Percentiles rank a stretch among this genome's conserved stretches.
These are phyloP conservation scores for rabbit (Oryctolagus cuniculus) DNA, from an alignment of 2,113 vertebrate species.

Conservation along the genomic window DNA sequence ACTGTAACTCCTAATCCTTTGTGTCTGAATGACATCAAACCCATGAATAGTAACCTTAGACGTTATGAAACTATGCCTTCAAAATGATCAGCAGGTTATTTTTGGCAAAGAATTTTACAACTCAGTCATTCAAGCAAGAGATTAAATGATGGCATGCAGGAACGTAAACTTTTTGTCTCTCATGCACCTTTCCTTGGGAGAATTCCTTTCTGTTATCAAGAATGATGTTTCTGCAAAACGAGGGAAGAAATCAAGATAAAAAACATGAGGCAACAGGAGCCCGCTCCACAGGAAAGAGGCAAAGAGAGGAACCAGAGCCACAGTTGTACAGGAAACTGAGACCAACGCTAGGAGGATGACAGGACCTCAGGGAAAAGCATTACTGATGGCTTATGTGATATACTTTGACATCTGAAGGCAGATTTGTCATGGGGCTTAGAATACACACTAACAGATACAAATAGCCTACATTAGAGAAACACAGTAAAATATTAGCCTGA, in stretches of 20 bases:
- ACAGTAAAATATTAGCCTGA: conserved; percentile 15
- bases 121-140: not conserved
- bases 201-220: not conserved
- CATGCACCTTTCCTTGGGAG: not conserved
- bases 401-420: not conserved
- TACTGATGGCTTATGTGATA: not conserved
- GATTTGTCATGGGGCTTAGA: not conserved
- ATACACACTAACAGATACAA: not conserved
- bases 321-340: not conserved
- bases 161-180: not conserved
- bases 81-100: not conserved
- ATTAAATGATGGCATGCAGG: not conserved
- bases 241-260: conserved; percentile 16
- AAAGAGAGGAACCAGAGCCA: not conserved
- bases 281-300: not conserved
- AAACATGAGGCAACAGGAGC: not conserved
- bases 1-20: not conserved
- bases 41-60: not conserved
- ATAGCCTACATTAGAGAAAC: conserved; percentile 2
- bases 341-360: not conserved
- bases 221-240: conserved; percentile 40
- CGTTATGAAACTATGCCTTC: not conserved
- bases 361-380: not conserved
- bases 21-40: not conserved
- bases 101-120: conserved; percentile 8